These are phyloP conservation scores for Matsumyia berberina DNA, from an alignment of 2,888 invertebrate genomes.

Conservation along the genomic window DNA sequence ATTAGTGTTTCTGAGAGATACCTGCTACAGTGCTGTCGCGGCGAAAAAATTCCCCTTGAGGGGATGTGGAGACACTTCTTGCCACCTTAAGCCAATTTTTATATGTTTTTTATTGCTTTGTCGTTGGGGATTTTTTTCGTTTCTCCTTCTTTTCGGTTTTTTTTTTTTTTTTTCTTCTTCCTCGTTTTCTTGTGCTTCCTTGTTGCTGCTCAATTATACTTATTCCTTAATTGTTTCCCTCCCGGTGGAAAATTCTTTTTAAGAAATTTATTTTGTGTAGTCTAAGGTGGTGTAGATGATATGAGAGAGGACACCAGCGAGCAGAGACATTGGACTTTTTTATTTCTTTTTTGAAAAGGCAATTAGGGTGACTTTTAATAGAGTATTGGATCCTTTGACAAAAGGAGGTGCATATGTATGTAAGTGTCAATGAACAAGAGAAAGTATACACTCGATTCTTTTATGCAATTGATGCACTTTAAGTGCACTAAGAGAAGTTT, in stretches of 20 bases:
- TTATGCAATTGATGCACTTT: no score
- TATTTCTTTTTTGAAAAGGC: not conserved
- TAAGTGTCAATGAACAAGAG: no score
- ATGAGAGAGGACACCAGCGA: not conserved
- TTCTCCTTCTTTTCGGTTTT: no score
- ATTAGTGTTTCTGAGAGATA: constrained; percentile 45
- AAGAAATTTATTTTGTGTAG: not conserved
- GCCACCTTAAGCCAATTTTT: constrained; percentile 32
- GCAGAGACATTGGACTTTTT: not conserved
- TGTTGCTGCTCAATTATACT: constrained; percentile 47
- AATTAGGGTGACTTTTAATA: constrained; percentile 6
- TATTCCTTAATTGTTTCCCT: constrained; percentile 65
- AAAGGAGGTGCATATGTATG: no score
- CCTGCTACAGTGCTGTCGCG: constrained; percentile 26
- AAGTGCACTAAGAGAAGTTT: no score
- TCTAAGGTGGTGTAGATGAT: not conserved
- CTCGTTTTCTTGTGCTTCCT: constrained; percentile 5
- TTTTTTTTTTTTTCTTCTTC: not conserved
- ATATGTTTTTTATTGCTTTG: constrained; percentile 37
- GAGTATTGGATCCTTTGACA: not conserved
- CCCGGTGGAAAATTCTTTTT: constrained; percentile 13
- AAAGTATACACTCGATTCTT: no score
- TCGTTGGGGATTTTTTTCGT: constrained; percentile 15
- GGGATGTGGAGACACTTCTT: constrained; percentile 6
- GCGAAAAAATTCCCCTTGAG: constrained; percentile 4